Evolutionary conservation across 1,140 invertebrate genomes (phyloP).

Genomic region (Argopecten irradians): DNA sequence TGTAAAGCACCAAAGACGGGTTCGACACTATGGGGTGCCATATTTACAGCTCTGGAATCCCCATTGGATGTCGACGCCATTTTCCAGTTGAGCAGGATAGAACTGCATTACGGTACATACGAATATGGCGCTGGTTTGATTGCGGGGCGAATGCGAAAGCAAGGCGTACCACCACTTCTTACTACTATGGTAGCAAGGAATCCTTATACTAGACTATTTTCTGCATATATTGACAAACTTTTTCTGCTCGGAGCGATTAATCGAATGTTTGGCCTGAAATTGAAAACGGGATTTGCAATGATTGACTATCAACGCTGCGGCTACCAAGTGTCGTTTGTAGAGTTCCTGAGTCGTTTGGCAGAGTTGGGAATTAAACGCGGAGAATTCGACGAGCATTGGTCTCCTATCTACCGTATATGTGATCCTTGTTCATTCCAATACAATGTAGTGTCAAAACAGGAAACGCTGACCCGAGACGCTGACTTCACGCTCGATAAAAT

Average conservation of each 20-base stretch:
- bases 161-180: neutral
- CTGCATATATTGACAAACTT: conserved; percentile 53
- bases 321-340: neutral
- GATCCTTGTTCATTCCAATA: conserved; percentile 34
- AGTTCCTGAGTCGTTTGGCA: neutral
- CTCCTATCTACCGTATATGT: conserved; percentile 33
- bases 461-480: conserved; percentile 33
- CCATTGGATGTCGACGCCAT: neutral
- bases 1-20: neutral
- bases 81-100: neutral
- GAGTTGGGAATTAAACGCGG: neutral
- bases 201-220: conserved; percentile 49
- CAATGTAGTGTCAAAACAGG: conserved; percentile 35
- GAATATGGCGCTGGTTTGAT: neutral
- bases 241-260: conserved; percentile 35
- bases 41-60: neutral
- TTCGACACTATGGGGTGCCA: neutral
- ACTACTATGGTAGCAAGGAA: conserved; percentile 37
- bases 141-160: neutral
- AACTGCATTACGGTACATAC: neutral
- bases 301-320: neutral
- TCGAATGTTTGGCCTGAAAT: neutral
- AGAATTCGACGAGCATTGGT: conserved; percentile 35
- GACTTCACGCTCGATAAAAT: conserved; percentile 30
- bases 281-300: neutral